Percentiles rank a stretch among this genome's conserved stretches.
These are phyloP conservation scores for Ranitomeya imitator DNA, from an alignment of 2,113 vertebrate species.

Conservation along the genomic window DNA sequence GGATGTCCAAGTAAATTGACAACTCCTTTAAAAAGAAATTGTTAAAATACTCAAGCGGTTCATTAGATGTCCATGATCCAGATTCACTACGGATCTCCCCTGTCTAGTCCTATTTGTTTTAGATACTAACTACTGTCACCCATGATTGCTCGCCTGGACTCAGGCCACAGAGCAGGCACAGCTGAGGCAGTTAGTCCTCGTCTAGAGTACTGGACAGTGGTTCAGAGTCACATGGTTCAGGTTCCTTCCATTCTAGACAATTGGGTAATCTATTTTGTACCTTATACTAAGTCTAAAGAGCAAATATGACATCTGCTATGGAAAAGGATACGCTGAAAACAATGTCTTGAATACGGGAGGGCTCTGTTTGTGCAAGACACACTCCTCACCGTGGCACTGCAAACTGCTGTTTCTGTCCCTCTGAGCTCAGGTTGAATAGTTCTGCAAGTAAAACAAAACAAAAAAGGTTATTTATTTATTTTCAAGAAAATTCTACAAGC, in stretches of 20 bases:
- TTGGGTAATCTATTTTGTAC: not conserved
- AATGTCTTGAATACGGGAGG: slow-evolving; percentile 94
- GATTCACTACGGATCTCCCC: no score
- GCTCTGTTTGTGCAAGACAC: slow-evolving; percentile 85
- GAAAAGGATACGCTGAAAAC: slow-evolving; percentile 97
- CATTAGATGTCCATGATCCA: no score
- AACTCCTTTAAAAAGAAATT: no score
- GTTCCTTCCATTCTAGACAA: not conserved
- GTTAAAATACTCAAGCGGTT: no score
- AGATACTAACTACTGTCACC: no score
- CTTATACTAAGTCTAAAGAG: not conserved
- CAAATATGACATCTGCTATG: not conserved
- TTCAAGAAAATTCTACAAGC: not conserved
- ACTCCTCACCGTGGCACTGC: slow-evolving; percentile 86
- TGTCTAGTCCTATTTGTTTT: no score
- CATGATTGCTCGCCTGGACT: no score
- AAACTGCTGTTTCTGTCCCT: slow-evolving; percentile 75
- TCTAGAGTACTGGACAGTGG: not conserved
- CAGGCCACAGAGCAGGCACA: no score
- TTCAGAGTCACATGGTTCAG: not conserved
- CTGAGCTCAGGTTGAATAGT: slow-evolving; percentile 72
- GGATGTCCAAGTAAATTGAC: no score
- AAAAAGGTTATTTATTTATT: not conserved
- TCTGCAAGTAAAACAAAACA: slow-evolving; percentile 66
- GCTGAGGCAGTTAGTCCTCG: no score